phyloP scores from a whole-genome alignment of 2,797 vertebrate genomes.

The Valencia hispanica region DNA sequence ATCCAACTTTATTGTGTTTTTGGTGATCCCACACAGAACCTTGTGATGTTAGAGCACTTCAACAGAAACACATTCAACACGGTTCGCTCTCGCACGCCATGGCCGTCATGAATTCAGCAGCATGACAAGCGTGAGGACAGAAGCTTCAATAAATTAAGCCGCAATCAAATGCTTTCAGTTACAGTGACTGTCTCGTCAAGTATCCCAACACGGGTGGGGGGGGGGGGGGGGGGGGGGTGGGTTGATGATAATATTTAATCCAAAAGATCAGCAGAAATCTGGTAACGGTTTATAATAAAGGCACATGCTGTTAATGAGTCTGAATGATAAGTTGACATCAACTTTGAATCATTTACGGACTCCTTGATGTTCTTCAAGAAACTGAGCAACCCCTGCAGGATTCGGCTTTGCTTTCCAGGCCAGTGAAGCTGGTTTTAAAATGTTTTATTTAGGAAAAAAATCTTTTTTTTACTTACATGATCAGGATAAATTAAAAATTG shows the following conservation, averaged over 20 bases:
- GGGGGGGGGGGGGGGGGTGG: background rate
- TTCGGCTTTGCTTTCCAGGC: background rate
- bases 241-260: slow-evolving; percentile 18
- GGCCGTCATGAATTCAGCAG: slow-evolving; percentile 7
- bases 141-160: slow-evolving; percentile 49
- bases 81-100: slow-evolving; percentile 37
- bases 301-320: background rate
- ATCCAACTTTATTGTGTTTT: background rate
- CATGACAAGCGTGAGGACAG: slow-evolving; percentile 9
- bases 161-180: slow-evolving; percentile 30
- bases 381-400: background rate
- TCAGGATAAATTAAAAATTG: background rate
- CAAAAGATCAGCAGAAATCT: background rate
- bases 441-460: background rate
- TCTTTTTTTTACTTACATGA: background rate
- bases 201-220: slow-evolving; percentile 23
- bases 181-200: slow-evolving; percentile 25
- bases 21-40: slow-evolving; percentile 7
- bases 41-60: slow-evolving; percentile 32
- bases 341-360: background rate
- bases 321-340: background rate
- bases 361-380: background rate
- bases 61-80: slow-evolving; percentile 59
- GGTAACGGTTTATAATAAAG: slow-evolving; percentile 24
- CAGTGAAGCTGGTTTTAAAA: background rate